phyloP scores from a whole-genome alignment of 2,113 vertebrate genomes.

The Ceyx cyanopectus region DNA sequence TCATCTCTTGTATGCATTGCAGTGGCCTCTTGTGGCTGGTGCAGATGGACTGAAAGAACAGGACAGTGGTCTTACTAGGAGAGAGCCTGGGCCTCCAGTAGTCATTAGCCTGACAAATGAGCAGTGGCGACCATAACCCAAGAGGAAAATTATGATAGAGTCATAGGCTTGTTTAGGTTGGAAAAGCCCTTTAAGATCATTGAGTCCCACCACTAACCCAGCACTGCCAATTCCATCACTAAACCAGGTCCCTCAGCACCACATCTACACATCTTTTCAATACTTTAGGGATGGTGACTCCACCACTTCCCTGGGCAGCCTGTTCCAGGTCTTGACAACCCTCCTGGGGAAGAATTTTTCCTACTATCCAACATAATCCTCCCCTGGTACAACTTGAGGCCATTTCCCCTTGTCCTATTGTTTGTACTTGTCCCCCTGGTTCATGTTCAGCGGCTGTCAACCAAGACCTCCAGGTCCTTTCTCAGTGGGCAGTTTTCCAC shows the following conservation, averaged over 20 bases:
- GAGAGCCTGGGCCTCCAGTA: background rate
- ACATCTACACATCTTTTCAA: background rate
- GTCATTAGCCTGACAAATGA: background rate
- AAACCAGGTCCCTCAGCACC: background rate
- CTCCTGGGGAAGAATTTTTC: too few species aligned
- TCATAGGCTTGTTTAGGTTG: background rate
- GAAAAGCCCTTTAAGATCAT: background rate
- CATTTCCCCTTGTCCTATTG: too few species aligned
- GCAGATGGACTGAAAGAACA: background rate
- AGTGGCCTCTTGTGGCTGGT: background rate
- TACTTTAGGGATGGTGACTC: background rate
- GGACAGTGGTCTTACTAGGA: background rate
- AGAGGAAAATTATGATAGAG: background rate
- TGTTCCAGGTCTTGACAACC: too few species aligned
- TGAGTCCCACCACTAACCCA: background rate
- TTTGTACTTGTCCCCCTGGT: too few species aligned
- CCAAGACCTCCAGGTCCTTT: too few species aligned
- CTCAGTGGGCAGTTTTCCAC: too few species aligned
- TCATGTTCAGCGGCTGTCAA: too few species aligned
- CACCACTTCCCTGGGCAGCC: too few species aligned
- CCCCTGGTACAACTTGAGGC: too few species aligned
- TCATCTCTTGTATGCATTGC: background rate
- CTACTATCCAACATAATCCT: too few species aligned
- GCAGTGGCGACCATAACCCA: background rate
- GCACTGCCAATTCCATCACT: background rate